A percentile compares a stretch with the other conserved stretches of the same genome.
Evolutionary conservation across 2,113 vertebrate species (phyloP).

Genomic region (Percopsis transmontana): DNA sequence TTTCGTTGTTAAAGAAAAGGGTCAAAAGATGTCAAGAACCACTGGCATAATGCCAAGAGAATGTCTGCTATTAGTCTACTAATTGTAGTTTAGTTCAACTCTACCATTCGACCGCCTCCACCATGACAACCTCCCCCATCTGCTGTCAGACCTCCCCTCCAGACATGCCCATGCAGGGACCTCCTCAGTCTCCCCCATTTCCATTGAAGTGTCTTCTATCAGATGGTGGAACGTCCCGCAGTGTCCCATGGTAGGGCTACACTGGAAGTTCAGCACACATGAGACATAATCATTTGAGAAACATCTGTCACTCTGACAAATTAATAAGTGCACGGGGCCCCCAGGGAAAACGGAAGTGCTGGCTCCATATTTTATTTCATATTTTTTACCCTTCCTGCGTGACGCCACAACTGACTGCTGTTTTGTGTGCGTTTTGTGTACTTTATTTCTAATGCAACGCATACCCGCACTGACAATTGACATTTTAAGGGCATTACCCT

Average conservation of each 20-base stretch:
- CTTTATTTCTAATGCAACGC: constrained; percentile 68
- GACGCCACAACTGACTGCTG: constrained; percentile 60
- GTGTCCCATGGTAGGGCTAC: constrained; percentile 62
- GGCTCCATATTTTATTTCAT: constrained; percentile 73
- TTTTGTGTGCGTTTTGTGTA: constrained; percentile 63
- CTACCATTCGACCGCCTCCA: no score
- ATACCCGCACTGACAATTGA: constrained; percentile 72
- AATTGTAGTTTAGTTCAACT: no score
- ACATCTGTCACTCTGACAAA: constrained; percentile 84
- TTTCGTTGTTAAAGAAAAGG: no score
- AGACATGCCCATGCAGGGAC: constrained; percentile 32
- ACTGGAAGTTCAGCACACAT: constrained; percentile 74
- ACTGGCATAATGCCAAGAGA: no score
- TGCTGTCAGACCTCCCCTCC: constrained; percentile 29
- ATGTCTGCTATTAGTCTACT: no score
- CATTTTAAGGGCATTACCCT: constrained; percentile 76
- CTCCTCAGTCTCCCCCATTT: background rate
- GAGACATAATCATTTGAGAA: constrained; percentile 80
- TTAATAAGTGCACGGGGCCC: constrained; percentile 74
- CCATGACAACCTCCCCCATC: constrained; percentile 25
- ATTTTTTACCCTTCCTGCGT: constrained; percentile 41
- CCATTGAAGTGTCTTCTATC: constrained; percentile 52
- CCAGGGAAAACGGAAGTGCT: constrained; percentile 68
- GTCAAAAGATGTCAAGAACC: no score
- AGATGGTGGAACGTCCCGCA: constrained; percentile 59